Base-by-base conservation (phyloP, 2,113 vertebrate species). In the Machaerirhynchus nigripectus region DNA sequence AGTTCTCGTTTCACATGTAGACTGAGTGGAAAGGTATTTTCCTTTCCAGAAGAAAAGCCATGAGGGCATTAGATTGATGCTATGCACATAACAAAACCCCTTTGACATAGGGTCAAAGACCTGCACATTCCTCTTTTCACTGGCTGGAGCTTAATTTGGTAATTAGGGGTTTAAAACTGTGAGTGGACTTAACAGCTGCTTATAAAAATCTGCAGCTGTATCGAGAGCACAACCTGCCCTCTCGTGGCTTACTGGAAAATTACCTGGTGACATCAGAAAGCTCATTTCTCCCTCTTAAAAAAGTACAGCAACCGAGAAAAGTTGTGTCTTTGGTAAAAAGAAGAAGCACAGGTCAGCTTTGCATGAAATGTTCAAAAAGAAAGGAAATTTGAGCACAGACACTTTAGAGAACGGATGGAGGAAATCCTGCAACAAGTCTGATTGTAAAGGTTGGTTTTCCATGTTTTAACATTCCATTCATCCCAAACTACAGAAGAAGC, bases 211-310 rank as follows among this genome's bases (percentile, higher is more conserved):
- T 7, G 40, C 26, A 53, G 42, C 79, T 40, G 49, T 39, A 44
- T 18, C 19, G 73, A 90, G 93, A 93, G 47, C 76, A 87, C 89
- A 95, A 87, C 67, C 87, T 97, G 97, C 97, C 97, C 98, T 98
- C 98, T 97, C 35, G 97, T 83, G 98, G 95, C 82, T 56, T 47
- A 9, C 67, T 63, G 46, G 69, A 92, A 96, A 96, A 97, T 87
- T 89, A 91, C 97, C 79, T 56, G 56, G 9, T 55, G 59, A 42
- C 16, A 4, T 28, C 18, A 15, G 56, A 35, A 73, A 61, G 9
- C 23, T 16, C 44, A n/a, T 28, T 4, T 23, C 39, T 84, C 7
- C 7, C 46, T 31, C 30, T 44, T 33, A 8, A 28, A 15, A 24
- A 13, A 28, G 23, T 37, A 19, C 15, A 24, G 31, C 31, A 76